Evolutionary conservation across 2,113 vertebrate species (phyloP).

Genomic region (Sturnus vulgaris): DNA sequence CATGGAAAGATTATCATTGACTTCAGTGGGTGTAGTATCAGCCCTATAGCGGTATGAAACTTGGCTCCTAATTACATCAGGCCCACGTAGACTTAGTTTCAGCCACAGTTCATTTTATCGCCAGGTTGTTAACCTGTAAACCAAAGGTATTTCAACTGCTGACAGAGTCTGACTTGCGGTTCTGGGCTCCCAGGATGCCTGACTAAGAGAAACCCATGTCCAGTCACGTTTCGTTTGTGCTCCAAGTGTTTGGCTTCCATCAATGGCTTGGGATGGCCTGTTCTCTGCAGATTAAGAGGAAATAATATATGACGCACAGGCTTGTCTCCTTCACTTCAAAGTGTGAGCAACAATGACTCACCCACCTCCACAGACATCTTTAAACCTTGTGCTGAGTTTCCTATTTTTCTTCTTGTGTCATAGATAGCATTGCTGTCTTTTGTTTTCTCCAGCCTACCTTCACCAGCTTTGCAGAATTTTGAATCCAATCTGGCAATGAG

Average conservation of each 20-base stretch:
- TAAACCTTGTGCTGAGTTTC: constrained; percentile 50
- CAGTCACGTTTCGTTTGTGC: constrained; percentile 49
- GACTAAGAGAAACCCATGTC: constrained; percentile 59
- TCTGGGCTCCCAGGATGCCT: constrained; percentile 41
- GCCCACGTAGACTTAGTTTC: constrained; percentile 45
- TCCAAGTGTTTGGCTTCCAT: constrained; percentile 34
- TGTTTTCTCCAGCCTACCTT: constrained; percentile 50
- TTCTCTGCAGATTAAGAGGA: constrained; percentile 56
- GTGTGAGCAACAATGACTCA: constrained; percentile 65
- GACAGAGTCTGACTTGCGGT: constrained; percentile 35
- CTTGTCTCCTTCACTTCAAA: constrained; percentile 62
- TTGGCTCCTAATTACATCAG: constrained; percentile 43
- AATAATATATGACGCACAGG: constrained; percentile 20
- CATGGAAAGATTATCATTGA: constrained; percentile 48
- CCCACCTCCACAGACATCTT: constrained; percentile 54
- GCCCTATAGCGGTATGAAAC: constrained; percentile 64
- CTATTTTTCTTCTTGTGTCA: constrained; percentile 42
- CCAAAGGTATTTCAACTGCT: constrained; percentile 44
- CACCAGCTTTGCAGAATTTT: constrained; percentile 26
- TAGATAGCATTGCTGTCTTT: constrained; percentile 48
- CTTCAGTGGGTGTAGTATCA: constrained; percentile 66
- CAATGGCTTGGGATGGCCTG: constrained; percentile 24
- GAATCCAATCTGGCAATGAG: constrained; percentile 44
- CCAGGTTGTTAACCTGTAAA: constrained; percentile 41
- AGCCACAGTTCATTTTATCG: constrained; percentile 50